Evolutionary conservation across 2,113 vertebrate genomes (phyloP).

Genomic region (Heteronetta atricapilla): DNA sequence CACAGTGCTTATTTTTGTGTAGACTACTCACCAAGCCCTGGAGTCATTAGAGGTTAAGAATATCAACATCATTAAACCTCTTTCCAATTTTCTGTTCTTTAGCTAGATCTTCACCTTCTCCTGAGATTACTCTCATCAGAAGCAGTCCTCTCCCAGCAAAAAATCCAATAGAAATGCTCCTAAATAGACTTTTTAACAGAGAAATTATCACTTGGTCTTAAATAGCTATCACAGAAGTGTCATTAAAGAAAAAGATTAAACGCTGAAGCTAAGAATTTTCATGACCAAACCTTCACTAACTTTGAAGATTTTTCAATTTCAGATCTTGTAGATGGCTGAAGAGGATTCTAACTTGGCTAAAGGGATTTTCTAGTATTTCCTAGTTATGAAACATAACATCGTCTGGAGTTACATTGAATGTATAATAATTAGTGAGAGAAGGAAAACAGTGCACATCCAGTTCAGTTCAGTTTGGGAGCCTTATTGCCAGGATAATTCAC

Average conservation of each 20-base stretch:
- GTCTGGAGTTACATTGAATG: background rate
- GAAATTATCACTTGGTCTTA: background rate
- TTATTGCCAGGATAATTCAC: background rate
- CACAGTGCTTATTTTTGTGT: conserved; percentile 2
- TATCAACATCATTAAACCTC: conserved; percentile 15
- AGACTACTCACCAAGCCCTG: conserved; percentile 19
- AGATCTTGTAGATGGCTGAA: background rate
- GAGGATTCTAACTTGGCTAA: background rate
- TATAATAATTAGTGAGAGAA: background rate
- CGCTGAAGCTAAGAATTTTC: background rate
- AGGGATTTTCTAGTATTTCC: background rate
- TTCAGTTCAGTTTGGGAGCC: background rate
- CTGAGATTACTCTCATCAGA: conserved; percentile 1
- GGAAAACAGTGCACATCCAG: background rate
- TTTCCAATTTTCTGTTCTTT: background rate
- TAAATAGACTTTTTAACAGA: background rate
- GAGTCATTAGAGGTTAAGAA: conserved; percentile 16
- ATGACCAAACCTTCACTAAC: background rate
- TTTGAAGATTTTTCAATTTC: background rate
- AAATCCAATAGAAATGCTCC: background rate
- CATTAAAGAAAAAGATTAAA: background rate
- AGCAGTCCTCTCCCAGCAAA: background rate
- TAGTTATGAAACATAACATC: background rate
- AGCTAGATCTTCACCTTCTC: background rate
- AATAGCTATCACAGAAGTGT: background rate